Evolutionary conservation across 2,113 vertebrate genomes (phyloP).

Genomic region (Grammomys surdaster): DNA sequence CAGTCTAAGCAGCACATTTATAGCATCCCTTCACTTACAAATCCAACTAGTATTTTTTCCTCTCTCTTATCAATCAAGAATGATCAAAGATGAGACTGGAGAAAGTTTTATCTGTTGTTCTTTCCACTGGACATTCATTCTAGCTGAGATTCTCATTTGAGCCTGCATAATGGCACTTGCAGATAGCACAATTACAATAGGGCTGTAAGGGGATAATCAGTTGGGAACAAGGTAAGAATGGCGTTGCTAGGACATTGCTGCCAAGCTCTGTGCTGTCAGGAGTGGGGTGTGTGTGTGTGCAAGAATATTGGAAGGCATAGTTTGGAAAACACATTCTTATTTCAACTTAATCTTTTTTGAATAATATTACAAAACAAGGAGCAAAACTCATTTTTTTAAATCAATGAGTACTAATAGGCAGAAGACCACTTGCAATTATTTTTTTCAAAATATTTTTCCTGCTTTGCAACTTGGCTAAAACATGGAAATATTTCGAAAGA

Average conservation of each 20-base stretch:
- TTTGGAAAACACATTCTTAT: constrained; percentile 25
- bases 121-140: background rate
- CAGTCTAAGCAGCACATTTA: background rate
- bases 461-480: constrained; percentile 22
- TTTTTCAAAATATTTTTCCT: constrained; percentile 5
- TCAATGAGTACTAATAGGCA: background rate
- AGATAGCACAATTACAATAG: background rate
- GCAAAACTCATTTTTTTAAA: background rate
- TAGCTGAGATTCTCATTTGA: background rate
- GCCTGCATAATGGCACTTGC: background rate
- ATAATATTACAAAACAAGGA: background rate
- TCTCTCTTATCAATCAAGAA: constrained; percentile 1
- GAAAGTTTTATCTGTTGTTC: background rate
- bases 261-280: background rate
- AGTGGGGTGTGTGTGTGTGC: background rate
- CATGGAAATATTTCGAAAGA: constrained; percentile 34
- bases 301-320: background rate
- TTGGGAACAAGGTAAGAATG: background rate
- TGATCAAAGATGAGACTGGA: background rate
- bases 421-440: background rate
- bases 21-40: constrained; percentile 7
- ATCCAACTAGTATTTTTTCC: background rate
- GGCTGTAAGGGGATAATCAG: background rate
- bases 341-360: constrained; percentile 6
- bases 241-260: background rate